Evolutionary conservation across 2,888 invertebrate genomes (phyloP).

Genomic region (Glyphotaelius pellucidus): DNA sequence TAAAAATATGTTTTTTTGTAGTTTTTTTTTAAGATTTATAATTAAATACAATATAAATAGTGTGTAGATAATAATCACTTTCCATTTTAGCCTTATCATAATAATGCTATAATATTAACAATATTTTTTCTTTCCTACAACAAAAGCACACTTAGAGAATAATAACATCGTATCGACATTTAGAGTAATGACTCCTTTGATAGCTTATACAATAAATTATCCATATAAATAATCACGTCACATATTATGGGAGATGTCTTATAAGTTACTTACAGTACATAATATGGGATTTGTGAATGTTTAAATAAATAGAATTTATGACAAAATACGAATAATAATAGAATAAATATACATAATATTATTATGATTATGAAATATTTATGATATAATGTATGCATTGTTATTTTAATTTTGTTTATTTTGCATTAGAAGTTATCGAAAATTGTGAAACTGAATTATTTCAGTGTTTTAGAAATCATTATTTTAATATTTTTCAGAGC

Average conservation of each 20-base stretch:
- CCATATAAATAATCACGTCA: conserved; percentile 60
- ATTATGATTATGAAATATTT: background rate
- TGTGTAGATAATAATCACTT: conserved; percentile 16
- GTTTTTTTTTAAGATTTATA: conserved; percentile 11
- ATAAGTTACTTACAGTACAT: background rate
- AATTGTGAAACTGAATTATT: background rate
- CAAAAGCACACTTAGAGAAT: conserved; percentile 41
- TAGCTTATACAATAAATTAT: conserved; percentile 54
- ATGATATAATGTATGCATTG: background rate
- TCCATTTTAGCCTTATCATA: conserved; percentile 9
- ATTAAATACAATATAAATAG: conserved; percentile 45
- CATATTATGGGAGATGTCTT: conserved; percentile 44
- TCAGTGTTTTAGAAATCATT: background rate
- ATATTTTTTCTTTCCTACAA: conserved; percentile 7
- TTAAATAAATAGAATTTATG: background rate
- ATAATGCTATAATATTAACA: conserved; percentile 11
- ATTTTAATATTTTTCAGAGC: too few relatives aligned
- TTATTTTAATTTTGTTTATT: background rate
- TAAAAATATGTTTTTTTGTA: conserved; percentile 17
- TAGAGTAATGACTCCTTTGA: background rate
- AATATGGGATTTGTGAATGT: background rate
- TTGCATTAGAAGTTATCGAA: background rate
- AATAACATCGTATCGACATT: background rate
- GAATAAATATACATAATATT: background rate
- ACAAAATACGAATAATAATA: background rate